phyloP scores from a whole-genome alignment of 2,797 vertebrate genomes.

The Coccyzus lansbergi region DNA sequence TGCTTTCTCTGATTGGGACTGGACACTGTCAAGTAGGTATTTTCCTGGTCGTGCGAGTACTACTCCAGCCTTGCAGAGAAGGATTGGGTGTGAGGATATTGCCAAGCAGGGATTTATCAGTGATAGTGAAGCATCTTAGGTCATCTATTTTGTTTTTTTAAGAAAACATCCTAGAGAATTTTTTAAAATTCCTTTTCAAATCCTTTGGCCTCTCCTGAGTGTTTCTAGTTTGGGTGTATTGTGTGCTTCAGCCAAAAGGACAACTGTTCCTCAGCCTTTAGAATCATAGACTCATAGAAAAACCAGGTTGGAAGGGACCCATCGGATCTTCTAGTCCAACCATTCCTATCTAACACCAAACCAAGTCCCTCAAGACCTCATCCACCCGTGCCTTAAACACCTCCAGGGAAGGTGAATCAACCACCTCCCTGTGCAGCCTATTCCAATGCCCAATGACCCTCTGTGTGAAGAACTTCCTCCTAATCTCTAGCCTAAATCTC shows the following conservation, averaged over 20 bases:
- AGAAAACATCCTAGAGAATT: neutral
- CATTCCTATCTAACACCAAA: no score
- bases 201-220: rapidly evolving
- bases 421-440: no score
- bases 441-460: no score
- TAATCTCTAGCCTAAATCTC: no score
- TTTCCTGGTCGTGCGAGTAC: neutral
- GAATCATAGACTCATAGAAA: no score
- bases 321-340: no score
- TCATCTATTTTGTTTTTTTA: neutral
- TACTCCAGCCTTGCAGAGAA: neutral
- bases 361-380: no score
- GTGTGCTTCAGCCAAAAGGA: neutral
- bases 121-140: neutral
- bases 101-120: neutral
- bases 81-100: rapidly evolving
- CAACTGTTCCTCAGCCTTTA: neutral
- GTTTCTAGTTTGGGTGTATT: rapidly evolving
- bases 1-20: neutral
- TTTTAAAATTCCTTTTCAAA: neutral
- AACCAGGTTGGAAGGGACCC: no score
- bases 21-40: no score
- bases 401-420: no score
- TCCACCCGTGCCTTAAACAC: no score
- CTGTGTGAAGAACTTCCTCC: no score